phyloP scores from a whole-genome alignment of 2,113 vertebrate genomes.

The Callipepla squamata region DNA sequence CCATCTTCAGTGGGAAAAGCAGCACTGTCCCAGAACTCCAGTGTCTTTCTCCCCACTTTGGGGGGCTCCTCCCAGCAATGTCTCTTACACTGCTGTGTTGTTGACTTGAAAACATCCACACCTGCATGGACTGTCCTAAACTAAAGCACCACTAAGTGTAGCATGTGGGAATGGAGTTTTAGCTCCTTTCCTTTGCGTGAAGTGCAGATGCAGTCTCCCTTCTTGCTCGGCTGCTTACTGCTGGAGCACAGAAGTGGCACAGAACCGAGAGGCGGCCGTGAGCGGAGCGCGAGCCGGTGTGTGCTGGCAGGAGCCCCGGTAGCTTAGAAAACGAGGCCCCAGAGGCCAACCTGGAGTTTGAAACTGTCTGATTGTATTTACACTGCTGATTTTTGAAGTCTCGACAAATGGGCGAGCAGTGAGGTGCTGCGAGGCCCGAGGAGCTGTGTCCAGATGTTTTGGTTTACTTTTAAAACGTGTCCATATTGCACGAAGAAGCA shows the following conservation, averaged over 20 bases:
- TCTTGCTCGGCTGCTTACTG: rapidly evolving
- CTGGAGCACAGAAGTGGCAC: background rate
- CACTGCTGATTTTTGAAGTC: background rate
- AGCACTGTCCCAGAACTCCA: background rate
- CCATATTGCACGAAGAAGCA: background rate
- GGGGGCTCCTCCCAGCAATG: background rate
- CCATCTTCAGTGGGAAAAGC: rapidly evolving
- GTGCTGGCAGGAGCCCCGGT: background rate
- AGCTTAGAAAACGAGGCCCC: background rate
- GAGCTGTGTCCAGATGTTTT: background rate
- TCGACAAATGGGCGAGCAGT: background rate
- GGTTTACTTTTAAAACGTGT: background rate
- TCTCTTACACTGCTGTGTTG: background rate
- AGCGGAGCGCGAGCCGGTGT: background rate
- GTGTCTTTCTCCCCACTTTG: background rate
- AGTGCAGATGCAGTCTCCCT: background rate
- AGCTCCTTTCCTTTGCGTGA: background rate
- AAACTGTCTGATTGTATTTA: background rate
- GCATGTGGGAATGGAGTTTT: background rate
- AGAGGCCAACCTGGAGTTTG: background rate
- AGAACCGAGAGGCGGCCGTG: background rate
- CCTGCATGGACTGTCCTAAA: background rate
- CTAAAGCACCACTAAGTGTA: too few relatives aligned
- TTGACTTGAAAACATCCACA: background rate
- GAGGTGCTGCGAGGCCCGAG: background rate